Evolutionary conservation across 2,797 vertebrate genomes (phyloP), one percentile per base, ranked within the genome.

Genomic region (Eremophila alpestris): DNA sequence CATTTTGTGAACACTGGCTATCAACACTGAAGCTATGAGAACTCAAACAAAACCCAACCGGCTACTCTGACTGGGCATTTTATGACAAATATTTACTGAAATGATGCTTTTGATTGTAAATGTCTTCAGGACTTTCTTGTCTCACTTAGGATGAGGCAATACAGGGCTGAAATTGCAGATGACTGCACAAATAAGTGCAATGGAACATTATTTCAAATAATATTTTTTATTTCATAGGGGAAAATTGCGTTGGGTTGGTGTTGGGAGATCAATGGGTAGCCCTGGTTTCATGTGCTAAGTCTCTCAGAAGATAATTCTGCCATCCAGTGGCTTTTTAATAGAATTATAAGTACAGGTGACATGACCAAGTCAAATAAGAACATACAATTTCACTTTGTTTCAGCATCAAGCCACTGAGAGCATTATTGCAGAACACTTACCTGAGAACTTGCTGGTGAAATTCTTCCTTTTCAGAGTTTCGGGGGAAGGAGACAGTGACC

Each of bases 271-370:
- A 79, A 0, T 49, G n/a, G 32, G 38, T 69, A 84, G 27, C 18
- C 12, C 27, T 68, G 46, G 19, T 58, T 87, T 85, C 36, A 51
- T 70, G 24, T 51, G 38, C 52, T 64, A 20, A 69, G 27, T 70
- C 38, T 93, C 83, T 58, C 38, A 80, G 87, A 79, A 58, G 56
- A 77, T n/a, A 91, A 65, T 94, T 87, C n/a, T 94, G 56, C 60
- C 56, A 76, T 62, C 54, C 38, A 74, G 34, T 82, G 83, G 63
- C 41, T 82, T 80, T 95, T 71, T 41, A 75, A 40, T 58, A 70
- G 30, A 88, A 80, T n/a, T 89, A 19, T 22, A 81, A 60, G 7
- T 67, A 27, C 34, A 81, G 46, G 27, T 69, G 71, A 41, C 52
- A 17, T 32, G 45, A 76, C 32, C 34, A 49, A 52, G 14, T 70